Conservation (phyloP, 2,888 invertebrate genomes). For the Drosophila kokeensis region DNA sequence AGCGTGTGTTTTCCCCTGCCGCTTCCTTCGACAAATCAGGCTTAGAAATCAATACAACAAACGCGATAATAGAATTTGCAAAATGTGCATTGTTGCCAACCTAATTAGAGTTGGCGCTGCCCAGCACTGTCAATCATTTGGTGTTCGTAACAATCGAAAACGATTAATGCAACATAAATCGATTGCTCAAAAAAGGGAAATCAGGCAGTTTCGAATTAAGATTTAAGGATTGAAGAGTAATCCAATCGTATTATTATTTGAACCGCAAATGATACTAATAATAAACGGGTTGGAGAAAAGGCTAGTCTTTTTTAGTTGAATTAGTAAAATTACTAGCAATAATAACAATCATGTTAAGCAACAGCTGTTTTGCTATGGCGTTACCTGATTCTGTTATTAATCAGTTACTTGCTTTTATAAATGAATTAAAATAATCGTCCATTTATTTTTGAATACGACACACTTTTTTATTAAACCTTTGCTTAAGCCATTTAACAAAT, state of each 20-base stretch:
- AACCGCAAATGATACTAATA: not conserved
- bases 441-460: not conserved
- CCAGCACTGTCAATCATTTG: constrained; percentile 27
- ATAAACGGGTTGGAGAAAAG: not conserved
- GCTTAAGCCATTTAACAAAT: not conserved
- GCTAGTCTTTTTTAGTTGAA: not conserved
- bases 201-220: not conserved
- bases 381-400: not conserved
- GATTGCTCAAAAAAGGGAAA: not conserved
- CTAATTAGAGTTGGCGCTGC: constrained; percentile 22
- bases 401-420: not conserved
- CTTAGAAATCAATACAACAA: constrained; percentile 55
- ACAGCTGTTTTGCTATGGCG: not conserved
- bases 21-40: constrained; percentile 17
- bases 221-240: not conserved
- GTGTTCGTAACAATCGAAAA: constrained; percentile 1
- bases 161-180: not conserved
- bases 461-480: not conserved
- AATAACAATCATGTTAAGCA: not conserved
- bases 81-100: constrained; percentile 54
- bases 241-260: not conserved
- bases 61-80: constrained; percentile 38
- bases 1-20: not conserved
- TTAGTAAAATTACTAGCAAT: not conserved
- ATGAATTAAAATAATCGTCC: not conserved